Evolutionary conservation across 2,113 vertebrate species (phyloP), one percentile per base, ranked within the genome.

Genomic region (Nothoprocta perdicaria): DNA sequence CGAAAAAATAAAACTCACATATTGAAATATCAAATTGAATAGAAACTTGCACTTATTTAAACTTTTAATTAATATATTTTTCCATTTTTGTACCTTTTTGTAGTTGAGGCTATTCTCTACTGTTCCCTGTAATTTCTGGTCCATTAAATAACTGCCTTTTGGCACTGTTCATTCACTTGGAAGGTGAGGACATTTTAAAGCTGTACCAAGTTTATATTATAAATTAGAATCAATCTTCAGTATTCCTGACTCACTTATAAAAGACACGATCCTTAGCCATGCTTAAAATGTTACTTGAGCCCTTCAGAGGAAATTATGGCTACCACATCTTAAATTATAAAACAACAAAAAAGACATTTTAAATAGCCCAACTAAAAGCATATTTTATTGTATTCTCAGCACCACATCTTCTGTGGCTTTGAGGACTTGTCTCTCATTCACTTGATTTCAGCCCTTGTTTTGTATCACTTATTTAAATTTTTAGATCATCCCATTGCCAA

Each of bases 11-110:
- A 90, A 94, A 58, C 2, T 61, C 13, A 33, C 78, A 12, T 53
- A 91, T 61, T 69, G 48, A 88, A 88, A 87, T 88, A 88, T n/a
- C 90, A 89, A 73, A 17, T 68, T 45, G 31, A 85, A 66, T 83
- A 69, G 45, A 17, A 91, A 81, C 1, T 69, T 81, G 62, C 10
- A 53, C 18, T 60, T 74, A 61, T 78, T 89, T 82, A 71, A 80
- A 53, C 31, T 65, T 92, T 53, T 80, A 90, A 80, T 88, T 81
- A 83, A 90, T 58, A 13, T 24, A 75, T 80, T 89, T 74, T 23
- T 86, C 29, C 7, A 61, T 73, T 84, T 83, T 41, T 89, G 3
- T 72, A 78, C 17, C 19, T 46, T 85, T 81, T 60, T 61, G 6
- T 71, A 90, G 38, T 63, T 72, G 38, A 80, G 33, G 35, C 26